Evolutionary conservation across 1,140 invertebrate species (phyloP).

Genomic region (Drosophila sechellia): DNA sequence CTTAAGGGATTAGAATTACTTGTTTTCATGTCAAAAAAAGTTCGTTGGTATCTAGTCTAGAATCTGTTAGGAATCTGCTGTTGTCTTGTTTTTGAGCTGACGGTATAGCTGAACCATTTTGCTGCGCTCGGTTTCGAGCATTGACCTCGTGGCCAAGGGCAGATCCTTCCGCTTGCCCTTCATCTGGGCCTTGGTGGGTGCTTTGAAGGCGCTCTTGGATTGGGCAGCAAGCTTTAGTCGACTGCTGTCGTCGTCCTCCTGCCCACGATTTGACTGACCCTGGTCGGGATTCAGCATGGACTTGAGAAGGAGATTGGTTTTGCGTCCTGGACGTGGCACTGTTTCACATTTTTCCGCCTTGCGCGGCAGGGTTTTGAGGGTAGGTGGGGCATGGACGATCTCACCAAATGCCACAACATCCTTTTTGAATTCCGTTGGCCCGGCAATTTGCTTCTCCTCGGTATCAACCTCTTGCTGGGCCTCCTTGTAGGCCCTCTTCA

Average conservation of each 20-base stretch:
- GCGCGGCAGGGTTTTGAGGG: conserved; percentile 85
- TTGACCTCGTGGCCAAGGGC: conserved; percentile 85
- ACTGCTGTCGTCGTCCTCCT: background rate
- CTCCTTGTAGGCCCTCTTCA: conserved; percentile 71
- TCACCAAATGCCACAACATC: conserved; percentile 88
- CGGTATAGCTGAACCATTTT: conserved; percentile 87
- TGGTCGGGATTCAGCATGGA: conserved; percentile 43
- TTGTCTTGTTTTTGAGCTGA: conserved; percentile 84
- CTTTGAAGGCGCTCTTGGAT: conserved; percentile 17
- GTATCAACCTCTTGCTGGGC: conserved; percentile 34
- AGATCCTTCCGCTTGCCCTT: conserved; percentile 87
- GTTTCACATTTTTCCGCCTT: conserved; percentile 82
- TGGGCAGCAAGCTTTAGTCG: background rate
- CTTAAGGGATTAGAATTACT: background rate
- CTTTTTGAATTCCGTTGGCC: conserved; percentile 65
- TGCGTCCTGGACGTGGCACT: conserved; percentile 85
- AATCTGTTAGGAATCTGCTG: conserved; percentile 1
- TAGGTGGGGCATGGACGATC: conserved; percentile 87
- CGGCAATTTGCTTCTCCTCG: conserved; percentile 69
- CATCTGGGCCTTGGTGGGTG: conserved; percentile 78
- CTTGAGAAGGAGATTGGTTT: conserved; percentile 86
- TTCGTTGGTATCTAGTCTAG: conserved; percentile 1
- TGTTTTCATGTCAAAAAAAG: background rate
- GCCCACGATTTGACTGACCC: background rate
- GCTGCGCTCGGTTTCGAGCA: conserved; percentile 86